Evolutionary conservation across 2,888 invertebrate species (phyloP).

Genomic region (Drepana falcataria): DNA sequence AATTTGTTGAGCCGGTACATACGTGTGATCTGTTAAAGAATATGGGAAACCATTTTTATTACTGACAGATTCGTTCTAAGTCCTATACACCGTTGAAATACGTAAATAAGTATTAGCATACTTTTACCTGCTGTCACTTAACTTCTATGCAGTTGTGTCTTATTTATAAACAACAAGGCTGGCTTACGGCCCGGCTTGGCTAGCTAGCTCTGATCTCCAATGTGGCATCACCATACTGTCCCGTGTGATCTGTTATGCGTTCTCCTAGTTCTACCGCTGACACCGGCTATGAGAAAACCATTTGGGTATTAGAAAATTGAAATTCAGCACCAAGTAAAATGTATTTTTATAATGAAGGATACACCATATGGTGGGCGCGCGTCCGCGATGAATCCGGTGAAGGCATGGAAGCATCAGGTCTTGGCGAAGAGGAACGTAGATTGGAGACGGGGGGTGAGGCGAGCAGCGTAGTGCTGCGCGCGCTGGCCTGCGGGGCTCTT

Average conservation of each 20-base stretch:
- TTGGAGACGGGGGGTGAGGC: slow-evolving; percentile 65
- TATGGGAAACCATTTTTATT: neutral
- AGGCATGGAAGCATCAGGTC: slow-evolving; percentile 40
- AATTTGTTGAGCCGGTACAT: neutral
- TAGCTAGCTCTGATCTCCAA: no score
- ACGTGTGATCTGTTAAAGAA: slow-evolving; percentile 16
- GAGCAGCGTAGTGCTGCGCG: slow-evolving; percentile 49
- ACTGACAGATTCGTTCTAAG: neutral
- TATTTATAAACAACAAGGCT: no score
- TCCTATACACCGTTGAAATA: neutral
- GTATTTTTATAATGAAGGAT: slow-evolving; percentile 36
- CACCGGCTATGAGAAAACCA: no score
- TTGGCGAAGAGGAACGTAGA: slow-evolving; percentile 57
- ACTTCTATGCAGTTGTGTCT: no score
- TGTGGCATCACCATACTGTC: no score
- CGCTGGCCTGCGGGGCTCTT: slow-evolving; percentile 60
- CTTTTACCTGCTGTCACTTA: no score
- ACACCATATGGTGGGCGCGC: slow-evolving; percentile 65
- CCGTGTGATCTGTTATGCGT: no score
- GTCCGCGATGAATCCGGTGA: slow-evolving; percentile 61
- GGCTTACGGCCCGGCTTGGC: no score
- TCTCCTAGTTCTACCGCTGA: no score
- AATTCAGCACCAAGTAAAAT: slow-evolving; percentile 12
- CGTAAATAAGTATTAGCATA: neutral
- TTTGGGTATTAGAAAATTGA: no score